These are phyloP conservation scores for Nibea coibor DNA, from an alignment of 2,113 vertebrate genomes.

Conservation along the genomic window DNA sequence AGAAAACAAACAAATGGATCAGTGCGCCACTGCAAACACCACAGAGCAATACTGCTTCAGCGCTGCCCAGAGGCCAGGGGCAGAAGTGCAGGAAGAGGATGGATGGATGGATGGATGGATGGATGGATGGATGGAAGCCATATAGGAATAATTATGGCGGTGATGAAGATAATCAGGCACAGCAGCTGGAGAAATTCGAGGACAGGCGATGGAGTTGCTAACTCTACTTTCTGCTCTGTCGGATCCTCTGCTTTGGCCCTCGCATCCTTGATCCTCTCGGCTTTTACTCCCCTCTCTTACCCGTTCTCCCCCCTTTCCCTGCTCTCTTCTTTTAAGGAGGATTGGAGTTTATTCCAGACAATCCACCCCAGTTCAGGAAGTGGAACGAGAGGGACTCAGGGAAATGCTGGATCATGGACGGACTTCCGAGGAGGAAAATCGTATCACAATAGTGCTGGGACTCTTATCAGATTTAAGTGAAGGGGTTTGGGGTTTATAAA, in stretches of 20 bases:
- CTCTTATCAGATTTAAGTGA: conserved; percentile 82
- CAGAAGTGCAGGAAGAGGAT: conserved; percentile 47
- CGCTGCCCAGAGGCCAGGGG: conserved; percentile 62
- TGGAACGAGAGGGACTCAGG: conserved; percentile 78
- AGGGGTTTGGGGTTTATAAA: conserved; percentile 70
- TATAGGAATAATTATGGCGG: not conserved
- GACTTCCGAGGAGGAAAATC: conserved; percentile 76
- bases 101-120: not conserved
- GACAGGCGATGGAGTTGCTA: conserved; percentile 59
- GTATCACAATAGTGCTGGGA: conserved; percentile 79
- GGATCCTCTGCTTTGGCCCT: conserved; percentile 75
- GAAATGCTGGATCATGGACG: conserved; percentile 78
- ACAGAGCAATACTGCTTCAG: conserved; percentile 56
- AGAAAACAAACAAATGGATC: conserved; percentile 88
- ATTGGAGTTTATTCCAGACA: conserved; percentile 85
- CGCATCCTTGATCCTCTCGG: conserved; percentile 79
- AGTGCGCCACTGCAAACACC: conserved; percentile 41
- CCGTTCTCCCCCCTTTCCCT: not conserved
- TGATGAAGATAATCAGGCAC: conserved; percentile 55
- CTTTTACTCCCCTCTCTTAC: conserved; percentile 48
- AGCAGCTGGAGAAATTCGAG: conserved; percentile 41
- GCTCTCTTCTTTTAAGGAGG: conserved; percentile 77
- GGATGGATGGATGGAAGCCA: not conserved
- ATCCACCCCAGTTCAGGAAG: conserved; percentile 81
- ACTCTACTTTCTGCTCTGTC: conserved; percentile 63